Evolutionary conservation across 2,888 invertebrate genomes (phyloP), one percentile per base, ranked within the genome.

Genomic region (Ctena decussata): DNA sequence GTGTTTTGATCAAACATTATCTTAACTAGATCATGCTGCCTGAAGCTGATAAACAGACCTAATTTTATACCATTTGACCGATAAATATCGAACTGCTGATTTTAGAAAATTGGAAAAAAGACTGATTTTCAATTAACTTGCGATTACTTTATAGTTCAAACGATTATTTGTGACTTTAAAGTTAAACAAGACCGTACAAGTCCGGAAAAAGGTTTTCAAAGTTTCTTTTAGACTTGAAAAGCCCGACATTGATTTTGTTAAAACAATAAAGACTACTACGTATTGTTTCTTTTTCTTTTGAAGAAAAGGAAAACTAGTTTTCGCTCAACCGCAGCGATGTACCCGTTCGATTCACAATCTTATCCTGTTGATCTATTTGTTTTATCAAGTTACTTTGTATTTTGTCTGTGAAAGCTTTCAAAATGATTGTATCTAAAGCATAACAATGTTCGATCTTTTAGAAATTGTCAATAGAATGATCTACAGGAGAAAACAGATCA

Each of bases 381-480:
- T 65, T 65, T 65, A 65, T 35, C 35, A 65, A 5, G 32, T 24
- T 18, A 32, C 35, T 65, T 65, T 32, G 32, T 35, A 35, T 35
- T 65, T 35, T 35, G 15, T 35, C 24, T 35, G 8, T 35, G 21
- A 30, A 35, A 12, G 27, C 3, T n/a, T 35, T 35, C 5, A 35
- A 35, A 15, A 12, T 2, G 18, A 2, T 35, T 65, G 32, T 65
- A 65, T 65, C 65, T 65, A 30, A 65, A 65, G 5, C 27, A 57
- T 27, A 57, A 57, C 57, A 65, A 65, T 65, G 65, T 65, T 35
- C 65, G 65, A 65, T 65, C 65, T 65, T 65, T 65, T 11, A 35
- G 35, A 65, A 65, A 24, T 35, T 18, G 21, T 35, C 65, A 65
- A 65, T 35, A 35, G 65, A 65, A 32, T 30, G 65, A 35, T 35